These are phyloP conservation scores for Margaritifera margaritifera DNA, from an alignment of 2,888 invertebrate species.

Conservation along the genomic window DNA sequence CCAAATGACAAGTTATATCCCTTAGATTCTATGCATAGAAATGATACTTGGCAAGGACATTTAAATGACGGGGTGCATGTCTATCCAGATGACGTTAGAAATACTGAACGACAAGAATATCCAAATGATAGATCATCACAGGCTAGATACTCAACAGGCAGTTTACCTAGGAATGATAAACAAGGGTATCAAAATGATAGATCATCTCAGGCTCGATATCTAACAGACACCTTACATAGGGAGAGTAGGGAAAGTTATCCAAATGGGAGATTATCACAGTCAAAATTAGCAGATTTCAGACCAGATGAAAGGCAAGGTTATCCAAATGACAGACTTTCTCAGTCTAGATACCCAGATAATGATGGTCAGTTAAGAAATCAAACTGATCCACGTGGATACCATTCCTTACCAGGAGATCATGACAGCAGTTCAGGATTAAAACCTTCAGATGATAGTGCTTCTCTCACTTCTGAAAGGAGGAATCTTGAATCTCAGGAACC, in stretches of 20 bases:
- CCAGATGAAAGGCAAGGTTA: background rate
- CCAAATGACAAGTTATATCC: slow-evolving; percentile 12
- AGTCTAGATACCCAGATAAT: too few relatives aligned
- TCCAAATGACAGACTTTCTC: slow-evolving; percentile 31
- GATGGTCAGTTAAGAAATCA: background rate
- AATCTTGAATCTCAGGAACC: background rate
- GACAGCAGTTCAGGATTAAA: background rate
- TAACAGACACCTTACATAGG: slow-evolving; percentile 11
- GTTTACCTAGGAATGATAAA: background rate
- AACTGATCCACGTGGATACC: background rate
- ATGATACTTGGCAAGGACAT: too few relatives aligned
- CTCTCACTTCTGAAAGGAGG: background rate
- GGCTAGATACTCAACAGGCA: too few relatives aligned
- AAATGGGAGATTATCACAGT: too few relatives aligned
- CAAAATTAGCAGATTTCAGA: too few relatives aligned
- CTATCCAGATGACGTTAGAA: too few relatives aligned
- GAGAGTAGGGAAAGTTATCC: too few relatives aligned
- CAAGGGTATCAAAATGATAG: slow-evolving; percentile 11
- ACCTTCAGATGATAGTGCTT: background rate
- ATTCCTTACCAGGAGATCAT: background rate
- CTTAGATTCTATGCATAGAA: slow-evolving; percentile 11
- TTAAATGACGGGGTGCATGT: too few relatives aligned
- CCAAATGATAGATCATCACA: slow-evolving; percentile 32
- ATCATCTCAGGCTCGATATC: slow-evolving; percentile 2
- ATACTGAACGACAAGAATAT: slow-evolving; percentile 1